Base-by-base conservation (phyloP, 2,888 invertebrate genomes). In the Fabriciana adippe region DNA sequence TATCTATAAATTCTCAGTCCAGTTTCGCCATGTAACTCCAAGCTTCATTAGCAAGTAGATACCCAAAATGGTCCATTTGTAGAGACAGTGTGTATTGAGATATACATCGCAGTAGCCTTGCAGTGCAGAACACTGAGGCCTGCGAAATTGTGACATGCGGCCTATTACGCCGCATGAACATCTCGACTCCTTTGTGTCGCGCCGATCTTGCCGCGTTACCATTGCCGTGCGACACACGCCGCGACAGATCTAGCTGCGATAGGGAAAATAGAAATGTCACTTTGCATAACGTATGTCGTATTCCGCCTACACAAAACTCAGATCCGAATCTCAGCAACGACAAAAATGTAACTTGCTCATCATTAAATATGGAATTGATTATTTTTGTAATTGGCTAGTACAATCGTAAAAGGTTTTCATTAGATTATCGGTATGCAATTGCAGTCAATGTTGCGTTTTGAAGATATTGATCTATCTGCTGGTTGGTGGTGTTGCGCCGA, bases 1-100 rank as follows among this genome's bases (percentile, higher is more conserved):
- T 88, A 90, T 88, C 87, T 86, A 81, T 85, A 82, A 83, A 86
- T 88, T 84, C 86, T 81, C 83, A 84, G 83, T 83, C 85, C 79
- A 86, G 88, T 89, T 90, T 86, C 82, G 82, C 86, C 78, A 81
- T 83, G 81, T 83, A 82, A 83, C 76, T 79, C 80, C 77, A 79
- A 78, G 83, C 87, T 92, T 91, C 92, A 92, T 92, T 92, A 92
- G 90, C 88, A 89, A 90, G 87, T 86, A 86, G 90, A 90, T 90
- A 87, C 88, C 91, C 89, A 87, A 92, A 92, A 91, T 89, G 86
- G 88, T 79, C 88, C 88, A 90, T 90, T 90, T 90, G 88, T 87
- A 87, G 87, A 87, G 87, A 83, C 86, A 79, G 87, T 87, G 86
- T 82, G 83, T 86, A 74, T 71, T 73, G 72, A 88, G 92, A 92